These are phyloP conservation scores for Saccopteryx leptura DNA, from an alignment of 2,113 vertebrate species.

Conservation along the genomic window DNA sequence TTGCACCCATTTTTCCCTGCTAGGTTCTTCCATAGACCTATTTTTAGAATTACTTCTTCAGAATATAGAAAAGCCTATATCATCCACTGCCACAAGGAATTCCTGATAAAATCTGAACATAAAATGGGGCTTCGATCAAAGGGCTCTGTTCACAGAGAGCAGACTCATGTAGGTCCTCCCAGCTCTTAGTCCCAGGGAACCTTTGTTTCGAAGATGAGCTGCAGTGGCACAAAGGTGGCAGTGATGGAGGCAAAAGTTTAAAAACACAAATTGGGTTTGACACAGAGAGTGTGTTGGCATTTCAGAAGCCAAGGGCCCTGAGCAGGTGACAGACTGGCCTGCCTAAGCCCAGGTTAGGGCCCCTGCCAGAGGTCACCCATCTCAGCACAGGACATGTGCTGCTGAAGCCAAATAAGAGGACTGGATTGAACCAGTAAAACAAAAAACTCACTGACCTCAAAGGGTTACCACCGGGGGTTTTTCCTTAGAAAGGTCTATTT, in stretches of 20 bases:
- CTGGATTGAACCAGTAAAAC: background rate
- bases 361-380: background rate
- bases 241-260: background rate
- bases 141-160: background rate
- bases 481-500: background rate
- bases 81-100: conserved; percentile 42
- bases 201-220: background rate
- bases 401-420: background rate
- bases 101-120: conserved; percentile 45
- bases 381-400: background rate
- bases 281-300: background rate
- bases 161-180: background rate
- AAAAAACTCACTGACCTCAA: background rate
- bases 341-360: background rate
- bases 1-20: conserved; percentile 27
- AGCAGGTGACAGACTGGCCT: background rate
- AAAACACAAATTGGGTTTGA: background rate
- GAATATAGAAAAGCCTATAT: conserved; percentile 55
- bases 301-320: background rate
- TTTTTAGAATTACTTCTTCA: conserved; percentile 71
- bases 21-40: conserved; percentile 60
- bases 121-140: background rate
- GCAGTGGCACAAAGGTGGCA: background rate
- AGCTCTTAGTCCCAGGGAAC: background rate
- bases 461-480: background rate